Conservation (phyloP, 2,797 vertebrate species). For the Gadopsis marmoratus region DNA sequence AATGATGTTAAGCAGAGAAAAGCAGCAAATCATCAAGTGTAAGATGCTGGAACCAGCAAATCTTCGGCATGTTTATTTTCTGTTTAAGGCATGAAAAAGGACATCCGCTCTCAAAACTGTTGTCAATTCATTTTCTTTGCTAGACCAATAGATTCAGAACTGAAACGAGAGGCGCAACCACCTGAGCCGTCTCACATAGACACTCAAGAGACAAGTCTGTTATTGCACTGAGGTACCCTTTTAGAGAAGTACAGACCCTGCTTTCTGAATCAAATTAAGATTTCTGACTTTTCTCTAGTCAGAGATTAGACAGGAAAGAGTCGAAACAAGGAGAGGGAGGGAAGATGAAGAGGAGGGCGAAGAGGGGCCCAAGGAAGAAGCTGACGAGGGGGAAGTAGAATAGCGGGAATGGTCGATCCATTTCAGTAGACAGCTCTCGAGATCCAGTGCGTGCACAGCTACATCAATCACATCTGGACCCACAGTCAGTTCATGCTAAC, state of each 20-base stretch:
- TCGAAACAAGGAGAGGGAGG: background rate
- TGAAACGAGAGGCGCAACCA: constrained; percentile 13
- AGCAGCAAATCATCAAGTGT: background rate
- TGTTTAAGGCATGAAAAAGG: background rate
- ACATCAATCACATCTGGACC: constrained; percentile 57
- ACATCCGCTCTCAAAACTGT: constrained; percentile 1
- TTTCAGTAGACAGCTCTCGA: constrained; percentile 35
- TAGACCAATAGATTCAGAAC: constrained; percentile 1
- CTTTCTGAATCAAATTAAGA: constrained; percentile 23
- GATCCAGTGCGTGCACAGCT: constrained; percentile 36
- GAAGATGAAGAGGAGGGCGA: constrained; percentile 4
- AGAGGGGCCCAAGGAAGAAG: constrained; percentile 7
- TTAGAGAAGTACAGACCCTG: background rate
- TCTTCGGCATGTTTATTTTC: background rate
- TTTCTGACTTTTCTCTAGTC: constrained; percentile 18
- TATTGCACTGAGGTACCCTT: background rate
- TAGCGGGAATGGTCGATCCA: constrained; percentile 24
- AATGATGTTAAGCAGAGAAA: background rate
- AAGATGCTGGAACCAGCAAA: background rate
- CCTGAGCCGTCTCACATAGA: constrained; percentile 21
- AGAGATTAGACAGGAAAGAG: constrained; percentile 24
- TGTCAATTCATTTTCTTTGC: background rate
- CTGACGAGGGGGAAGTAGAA: constrained; percentile 34
- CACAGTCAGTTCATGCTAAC: constrained; percentile 42
- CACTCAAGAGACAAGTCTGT: constrained; percentile 4